Base-by-base conservation (phyloP, 2,113 vertebrate genomes). In the Amphiprion ocellaris region DNA sequence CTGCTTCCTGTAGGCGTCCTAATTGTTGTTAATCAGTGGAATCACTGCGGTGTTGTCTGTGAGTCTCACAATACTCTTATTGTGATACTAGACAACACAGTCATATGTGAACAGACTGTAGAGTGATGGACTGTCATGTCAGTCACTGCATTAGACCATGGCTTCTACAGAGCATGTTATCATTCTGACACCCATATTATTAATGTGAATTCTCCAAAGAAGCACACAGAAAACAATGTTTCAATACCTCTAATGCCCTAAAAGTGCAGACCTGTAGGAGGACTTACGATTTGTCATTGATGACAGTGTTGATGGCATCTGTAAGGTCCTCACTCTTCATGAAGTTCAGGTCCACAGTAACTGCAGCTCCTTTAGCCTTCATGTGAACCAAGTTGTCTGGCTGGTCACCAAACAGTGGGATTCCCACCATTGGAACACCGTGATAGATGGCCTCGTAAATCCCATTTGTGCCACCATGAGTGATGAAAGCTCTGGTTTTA, bases 361-460 rank as follows among this genome's bases (percentile, higher is more conserved):
- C 82, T 16, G 96, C 96, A 9, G 90, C 95, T n/a, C 97, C 96
- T 74, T 97, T 97, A 3, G 93, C 94, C 66, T 78, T 94, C 92
- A 98, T 88, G 61, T 95, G 96, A 68, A 89, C 83, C 2, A 98
- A 88, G 88, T 99, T 99, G 76, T 97, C 95, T 0, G 93, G 94
- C 88, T 99, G 97, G 44, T 98, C 97, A 0, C 62, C 95, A 46
- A 98, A 98, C 76, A 98, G 24, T 17, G 97, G 97, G 19, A 98
- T 89, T 4, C 97, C 97, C 69, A 99, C 94, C 94, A 98, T 94
- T 0, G 97, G 97, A 24, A 98, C 82, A 0, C 96, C 96, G 0
- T 99, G 97, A 82, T 97, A 98, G 84, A 99, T 99, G 28, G 97
- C 97, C 91, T 99, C 97, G n/a, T 98, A 99, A 53, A 99, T 92